A percentile compares a stretch with the other conserved stretches of the same genome.
Conservation (phyloP, 2,888 invertebrate species). For the Biston stratarius region DNA sequence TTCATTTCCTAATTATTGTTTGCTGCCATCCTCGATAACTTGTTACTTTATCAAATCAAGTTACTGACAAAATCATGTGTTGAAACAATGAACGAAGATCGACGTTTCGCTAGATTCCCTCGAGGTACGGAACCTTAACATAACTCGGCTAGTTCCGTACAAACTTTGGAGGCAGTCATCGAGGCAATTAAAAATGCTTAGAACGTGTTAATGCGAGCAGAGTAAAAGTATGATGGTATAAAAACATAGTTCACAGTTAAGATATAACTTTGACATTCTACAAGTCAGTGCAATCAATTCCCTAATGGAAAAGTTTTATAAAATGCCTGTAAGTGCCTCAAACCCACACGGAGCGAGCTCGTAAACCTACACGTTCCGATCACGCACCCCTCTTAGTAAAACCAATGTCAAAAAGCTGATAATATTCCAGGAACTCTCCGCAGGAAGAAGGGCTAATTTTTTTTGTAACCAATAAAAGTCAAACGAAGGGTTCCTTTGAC, state of each 20-base stretch:
- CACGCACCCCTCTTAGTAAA: too few relatives aligned
- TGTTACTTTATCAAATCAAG: too few relatives aligned
- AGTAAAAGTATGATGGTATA: background rate
- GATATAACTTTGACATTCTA: constrained; percentile 13
- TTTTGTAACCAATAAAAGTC: too few relatives aligned
- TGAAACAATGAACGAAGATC: too few relatives aligned
- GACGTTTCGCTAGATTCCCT: background rate
- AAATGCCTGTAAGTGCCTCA: constrained; percentile 6
- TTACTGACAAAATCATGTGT: too few relatives aligned
- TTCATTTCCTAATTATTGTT: too few relatives aligned
- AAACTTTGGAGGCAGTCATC: background rate
- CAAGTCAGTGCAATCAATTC: constrained; percentile 11
- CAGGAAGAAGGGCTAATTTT: too few relatives aligned
- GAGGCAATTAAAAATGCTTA: background rate
- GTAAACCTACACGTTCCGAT: background rate
- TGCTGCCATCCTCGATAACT: too few relatives aligned
- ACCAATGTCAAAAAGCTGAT: too few relatives aligned
- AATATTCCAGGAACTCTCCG: too few relatives aligned
- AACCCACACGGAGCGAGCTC: constrained; percentile 16
- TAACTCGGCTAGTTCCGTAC: background rate
- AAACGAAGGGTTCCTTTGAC: too few relatives aligned
- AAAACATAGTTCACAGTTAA: constrained; percentile 12
- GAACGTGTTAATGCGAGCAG: background rate
- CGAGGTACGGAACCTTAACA: background rate
- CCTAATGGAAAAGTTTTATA: constrained; percentile 20